phyloP scores from a whole-genome alignment of 2,888 invertebrate species.

The Limnephilus lunatus region DNA sequence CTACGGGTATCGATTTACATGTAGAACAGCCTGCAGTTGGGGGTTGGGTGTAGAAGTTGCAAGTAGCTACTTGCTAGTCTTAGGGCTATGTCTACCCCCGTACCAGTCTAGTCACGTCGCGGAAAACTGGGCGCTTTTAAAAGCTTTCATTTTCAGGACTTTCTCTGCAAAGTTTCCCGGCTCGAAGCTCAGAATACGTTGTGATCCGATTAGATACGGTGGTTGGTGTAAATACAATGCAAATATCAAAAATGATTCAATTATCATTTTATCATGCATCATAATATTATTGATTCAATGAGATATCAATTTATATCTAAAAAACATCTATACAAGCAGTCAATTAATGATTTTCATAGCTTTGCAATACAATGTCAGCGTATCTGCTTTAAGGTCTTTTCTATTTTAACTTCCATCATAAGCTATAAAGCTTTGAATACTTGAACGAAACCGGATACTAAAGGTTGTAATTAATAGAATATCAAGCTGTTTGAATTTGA shows the following conservation, averaged over 20 bases:
- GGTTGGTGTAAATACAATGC: neutral
- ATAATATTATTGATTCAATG: neutral
- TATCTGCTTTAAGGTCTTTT: no score
- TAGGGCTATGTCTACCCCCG: neutral
- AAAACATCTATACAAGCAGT: no score
- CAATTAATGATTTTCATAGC: no score
- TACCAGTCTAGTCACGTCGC: conserved; percentile 18
- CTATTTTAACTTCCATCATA: no score
- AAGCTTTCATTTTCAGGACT: conserved; percentile 22
- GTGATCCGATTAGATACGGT: neutral
- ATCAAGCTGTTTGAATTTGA: neutral
- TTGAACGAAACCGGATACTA: no score
- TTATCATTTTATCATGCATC: neutral
- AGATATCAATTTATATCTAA: no score
- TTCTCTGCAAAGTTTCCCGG: neutral
- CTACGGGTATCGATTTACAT: conserved; percentile 19
- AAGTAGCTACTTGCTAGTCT: neutral
- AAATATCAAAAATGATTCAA: neutral
- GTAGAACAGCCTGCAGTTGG: conserved; percentile 22
- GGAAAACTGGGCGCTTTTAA: conserved; percentile 9
- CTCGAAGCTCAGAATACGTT: neutral
- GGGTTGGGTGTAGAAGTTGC: neutral
- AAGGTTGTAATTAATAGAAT: neutral
- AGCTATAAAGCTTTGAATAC: no score
- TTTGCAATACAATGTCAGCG: no score